A percentile compares a stretch with the other conserved stretches of the same genome.
Conservation (phyloP, 2,888 invertebrate genomes). For the Trachelus stipa region DNA sequence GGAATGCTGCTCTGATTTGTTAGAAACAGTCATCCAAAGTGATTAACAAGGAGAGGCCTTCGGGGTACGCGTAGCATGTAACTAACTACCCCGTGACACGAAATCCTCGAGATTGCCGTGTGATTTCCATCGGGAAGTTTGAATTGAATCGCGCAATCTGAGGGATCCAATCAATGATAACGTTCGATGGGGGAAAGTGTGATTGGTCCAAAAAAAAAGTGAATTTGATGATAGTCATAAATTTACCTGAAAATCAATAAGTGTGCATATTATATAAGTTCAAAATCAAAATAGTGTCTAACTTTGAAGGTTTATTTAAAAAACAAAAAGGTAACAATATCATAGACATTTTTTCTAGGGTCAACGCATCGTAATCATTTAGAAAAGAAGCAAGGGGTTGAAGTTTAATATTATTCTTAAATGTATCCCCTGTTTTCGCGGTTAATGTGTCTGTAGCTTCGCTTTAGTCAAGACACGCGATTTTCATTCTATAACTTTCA, state of each 20-base stretch:
- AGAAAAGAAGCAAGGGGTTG: background rate
- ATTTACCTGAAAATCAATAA: background rate
- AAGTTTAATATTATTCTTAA: background rate
- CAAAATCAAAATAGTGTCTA: background rate
- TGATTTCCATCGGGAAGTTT: constrained; percentile 58
- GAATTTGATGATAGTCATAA: background rate
- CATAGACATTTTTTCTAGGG: background rate
- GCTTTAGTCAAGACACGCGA: constrained; percentile 28
- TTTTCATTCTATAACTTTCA: constrained; percentile 24
- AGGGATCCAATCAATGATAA: background rate
- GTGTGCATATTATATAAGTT: background rate
- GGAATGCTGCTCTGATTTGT: constrained; percentile 43
- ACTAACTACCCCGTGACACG: constrained; percentile 56
- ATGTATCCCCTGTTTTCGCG: background rate
- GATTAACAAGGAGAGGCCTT: constrained; percentile 51
- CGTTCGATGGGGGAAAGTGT: background rate
- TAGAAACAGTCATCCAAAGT: constrained; percentile 47
- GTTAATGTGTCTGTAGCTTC: background rate
- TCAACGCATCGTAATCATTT: background rate
- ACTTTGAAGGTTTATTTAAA: background rate
- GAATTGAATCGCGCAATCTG: constrained; percentile 45
- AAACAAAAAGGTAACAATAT: background rate
- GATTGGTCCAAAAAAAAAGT: background rate
- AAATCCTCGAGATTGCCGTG: constrained; percentile 50
- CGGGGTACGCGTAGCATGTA: constrained; percentile 28